phyloP scores from a whole-genome alignment of 2,888 invertebrate genomes.

The Heliconius aoede region DNA sequence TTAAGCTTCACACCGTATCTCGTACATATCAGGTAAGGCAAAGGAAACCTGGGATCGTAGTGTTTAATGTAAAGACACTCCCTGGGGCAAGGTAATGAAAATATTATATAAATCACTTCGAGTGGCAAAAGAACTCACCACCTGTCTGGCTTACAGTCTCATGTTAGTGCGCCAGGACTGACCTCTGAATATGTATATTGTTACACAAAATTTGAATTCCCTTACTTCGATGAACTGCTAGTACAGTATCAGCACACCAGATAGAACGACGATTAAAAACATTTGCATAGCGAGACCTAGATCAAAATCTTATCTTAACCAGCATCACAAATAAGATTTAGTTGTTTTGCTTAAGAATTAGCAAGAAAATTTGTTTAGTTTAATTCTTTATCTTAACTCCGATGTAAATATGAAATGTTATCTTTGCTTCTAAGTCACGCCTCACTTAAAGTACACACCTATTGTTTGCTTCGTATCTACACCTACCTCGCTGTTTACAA shows the following conservation, averaged over 20 bases:
- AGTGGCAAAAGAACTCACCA: too few relatives aligned
- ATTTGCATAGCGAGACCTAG: conserved; percentile 6
- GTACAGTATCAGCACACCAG: too few relatives aligned
- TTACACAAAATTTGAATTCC: background rate
- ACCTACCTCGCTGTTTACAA: conserved; percentile 27
- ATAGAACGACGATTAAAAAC: background rate
- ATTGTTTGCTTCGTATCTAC: conserved; percentile 34
- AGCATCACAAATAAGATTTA: conserved; percentile 12
- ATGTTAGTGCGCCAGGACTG: background rate
- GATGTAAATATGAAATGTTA: conserved; percentile 47
- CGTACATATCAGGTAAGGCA: too few relatives aligned
- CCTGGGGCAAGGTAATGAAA: too few relatives aligned
- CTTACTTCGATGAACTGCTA: background rate
- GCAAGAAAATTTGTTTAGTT: conserved; percentile 28
- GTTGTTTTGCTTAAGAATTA: conserved; percentile 31
- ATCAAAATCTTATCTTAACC: conserved; percentile 26
- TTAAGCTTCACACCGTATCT: too few relatives aligned
- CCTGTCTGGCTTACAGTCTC: too few relatives aligned
- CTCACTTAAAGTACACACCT: conserved; percentile 30
- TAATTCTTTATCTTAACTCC: conserved; percentile 39
- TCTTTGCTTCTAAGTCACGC: conserved; percentile 44
- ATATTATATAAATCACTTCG: too few relatives aligned
- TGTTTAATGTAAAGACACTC: too few relatives aligned
- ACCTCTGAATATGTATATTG: background rate
- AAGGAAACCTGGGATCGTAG: too few relatives aligned